A percentile compares a stretch with the other conserved stretches of the same genome.
phyloP scores from a whole-genome alignment of 1,140 invertebrate genomes.

The Caerostris darwini region DNA sequence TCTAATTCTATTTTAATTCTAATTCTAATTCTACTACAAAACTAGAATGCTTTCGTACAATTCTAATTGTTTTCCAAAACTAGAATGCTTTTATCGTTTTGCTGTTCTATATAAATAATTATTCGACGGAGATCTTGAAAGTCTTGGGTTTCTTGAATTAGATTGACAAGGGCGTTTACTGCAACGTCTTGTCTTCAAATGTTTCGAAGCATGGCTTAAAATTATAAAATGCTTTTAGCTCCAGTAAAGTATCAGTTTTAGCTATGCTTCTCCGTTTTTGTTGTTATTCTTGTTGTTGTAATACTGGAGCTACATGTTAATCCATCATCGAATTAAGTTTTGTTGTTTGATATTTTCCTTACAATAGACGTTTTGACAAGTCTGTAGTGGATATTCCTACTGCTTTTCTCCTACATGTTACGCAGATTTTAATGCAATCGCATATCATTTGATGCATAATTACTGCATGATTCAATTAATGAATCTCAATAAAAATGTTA shows the following conservation, averaged over 20 bases:
- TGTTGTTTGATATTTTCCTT: neutral
- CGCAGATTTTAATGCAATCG: too few species aligned
- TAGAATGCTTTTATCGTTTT: neutral
- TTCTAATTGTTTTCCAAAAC: neutral
- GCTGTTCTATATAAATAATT: neutral
- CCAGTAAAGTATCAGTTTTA: neutral
- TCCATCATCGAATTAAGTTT: neutral
- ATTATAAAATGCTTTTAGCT: neutral
- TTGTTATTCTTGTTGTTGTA: neutral
- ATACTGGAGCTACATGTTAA: neutral
- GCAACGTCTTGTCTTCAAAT: slow-evolving; percentile 1
- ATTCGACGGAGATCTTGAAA: neutral
- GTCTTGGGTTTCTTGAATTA: neutral
- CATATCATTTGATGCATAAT: too few species aligned
- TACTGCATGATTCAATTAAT: too few species aligned
- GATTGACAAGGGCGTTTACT: slow-evolving; percentile 1
- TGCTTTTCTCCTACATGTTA: too few species aligned
- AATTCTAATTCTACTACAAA: too few species aligned
- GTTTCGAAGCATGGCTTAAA: neutral
- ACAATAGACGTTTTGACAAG: neutral
- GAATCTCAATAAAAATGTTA: too few species aligned
- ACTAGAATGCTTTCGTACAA: too few species aligned
- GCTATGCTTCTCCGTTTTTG: neutral
- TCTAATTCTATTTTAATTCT: too few species aligned
- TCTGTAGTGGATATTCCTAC: too few species aligned